Evolutionary conservation across 2,113 vertebrate genomes (phyloP).

Genomic region (Oryzias curvinotus): DNA sequence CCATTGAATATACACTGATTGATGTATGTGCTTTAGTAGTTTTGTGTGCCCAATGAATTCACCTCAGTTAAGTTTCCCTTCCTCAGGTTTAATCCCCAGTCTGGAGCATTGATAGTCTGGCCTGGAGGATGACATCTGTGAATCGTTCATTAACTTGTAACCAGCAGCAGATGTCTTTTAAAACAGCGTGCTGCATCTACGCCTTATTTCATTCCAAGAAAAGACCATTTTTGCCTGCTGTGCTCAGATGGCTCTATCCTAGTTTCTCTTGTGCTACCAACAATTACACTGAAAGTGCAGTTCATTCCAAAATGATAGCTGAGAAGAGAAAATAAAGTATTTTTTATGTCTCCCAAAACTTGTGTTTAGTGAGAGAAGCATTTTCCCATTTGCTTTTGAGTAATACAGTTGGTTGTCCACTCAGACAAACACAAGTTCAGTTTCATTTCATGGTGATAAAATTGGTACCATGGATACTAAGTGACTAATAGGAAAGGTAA

Average conservation of each 20-base stretch:
- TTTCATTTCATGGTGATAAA: no score
- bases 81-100: slow-evolving; percentile 68
- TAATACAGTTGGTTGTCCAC: no score
- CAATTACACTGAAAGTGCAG: neutral
- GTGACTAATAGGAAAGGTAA: no score
- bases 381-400: no score
- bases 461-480: no score
- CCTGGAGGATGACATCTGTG: slow-evolving; percentile 75
- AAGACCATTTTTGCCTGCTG: slow-evolving; percentile 20
- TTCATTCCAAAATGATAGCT: neutral
- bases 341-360: neutral
- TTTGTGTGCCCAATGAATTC: slow-evolving; percentile 68
- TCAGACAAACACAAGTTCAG: no score
- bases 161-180: slow-evolving; percentile 74
- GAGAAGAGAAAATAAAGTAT: neutral
- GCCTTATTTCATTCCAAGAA: slow-evolving; percentile 32
- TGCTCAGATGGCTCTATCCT: slow-evolving; percentile 8
- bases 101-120: slow-evolving; percentile 75
- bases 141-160: slow-evolving; percentile 78
- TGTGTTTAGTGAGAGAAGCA: no score
- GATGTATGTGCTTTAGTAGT: slow-evolving; percentile 50
- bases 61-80: slow-evolving; percentile 67
- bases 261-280: neutral
- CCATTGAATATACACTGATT: slow-evolving; percentile 24
- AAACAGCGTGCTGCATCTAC: slow-evolving; percentile 54